A percentile compares a stretch with the other conserved stretches of the same genome.
phyloP scores from a whole-genome alignment of 2,797 vertebrate species.

The Eurystomus glaucurus region DNA sequence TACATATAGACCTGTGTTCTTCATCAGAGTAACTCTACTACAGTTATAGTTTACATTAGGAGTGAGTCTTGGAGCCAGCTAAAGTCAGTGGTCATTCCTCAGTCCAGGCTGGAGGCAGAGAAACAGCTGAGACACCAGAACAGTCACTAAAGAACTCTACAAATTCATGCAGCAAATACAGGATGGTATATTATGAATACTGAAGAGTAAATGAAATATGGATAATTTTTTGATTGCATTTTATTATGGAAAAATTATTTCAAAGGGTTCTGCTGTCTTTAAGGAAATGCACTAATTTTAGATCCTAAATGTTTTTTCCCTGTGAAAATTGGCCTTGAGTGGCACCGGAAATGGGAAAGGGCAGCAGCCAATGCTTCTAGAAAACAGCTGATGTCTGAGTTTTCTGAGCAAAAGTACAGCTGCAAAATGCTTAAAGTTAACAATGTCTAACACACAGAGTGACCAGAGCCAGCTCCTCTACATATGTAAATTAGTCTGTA shows the following conservation, averaged over 20 bases:
- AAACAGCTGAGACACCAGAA: not conserved
- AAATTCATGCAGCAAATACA: not conserved
- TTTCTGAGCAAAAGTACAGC: slow-evolving; percentile 29
- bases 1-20: not conserved
- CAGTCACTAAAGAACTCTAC: not conserved
- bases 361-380: slow-evolving; percentile 18
- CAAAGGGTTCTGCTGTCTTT: slow-evolving; percentile 1
- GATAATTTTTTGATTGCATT: not conserved
- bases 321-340: slow-evolving; percentile 34
- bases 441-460: not conserved
- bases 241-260: slow-evolving; percentile 32
- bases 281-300: slow-evolving; percentile 45
- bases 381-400: slow-evolving; percentile 31
- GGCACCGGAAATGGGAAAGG: slow-evolving; percentile 44
- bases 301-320: not conserved
- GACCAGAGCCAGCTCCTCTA: not conserved
- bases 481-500: not conserved
- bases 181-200: not conserved
- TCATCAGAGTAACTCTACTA: not conserved
- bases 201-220: not conserved
- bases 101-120: not conserved
- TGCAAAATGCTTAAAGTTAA: slow-evolving; percentile 20
- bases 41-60: not conserved
- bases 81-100: not conserved
- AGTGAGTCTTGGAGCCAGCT: not conserved